phyloP scores from a whole-genome alignment of 2,113 vertebrate genomes.

The Boleophthalmus pectinirostris region DNA sequence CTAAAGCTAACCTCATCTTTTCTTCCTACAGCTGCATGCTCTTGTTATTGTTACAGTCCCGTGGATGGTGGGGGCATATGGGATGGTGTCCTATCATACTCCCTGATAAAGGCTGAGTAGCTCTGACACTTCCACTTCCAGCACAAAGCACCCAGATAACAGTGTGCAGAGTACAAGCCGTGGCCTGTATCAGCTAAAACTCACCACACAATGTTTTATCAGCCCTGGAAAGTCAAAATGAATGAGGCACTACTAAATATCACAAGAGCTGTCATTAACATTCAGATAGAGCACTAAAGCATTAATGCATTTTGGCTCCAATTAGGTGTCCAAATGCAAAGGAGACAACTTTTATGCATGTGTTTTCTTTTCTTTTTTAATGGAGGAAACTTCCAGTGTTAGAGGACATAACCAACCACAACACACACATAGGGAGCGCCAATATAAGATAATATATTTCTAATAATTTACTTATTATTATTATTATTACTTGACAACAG shows the following conservation, averaged over 20 bases:
- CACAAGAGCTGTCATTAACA: conserved; percentile 22
- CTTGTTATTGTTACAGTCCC: conserved; percentile 28
- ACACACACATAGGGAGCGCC: background rate
- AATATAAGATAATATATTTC: background rate
- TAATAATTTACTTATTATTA: background rate
- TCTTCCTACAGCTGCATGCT: conserved; percentile 22
- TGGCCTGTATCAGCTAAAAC: conserved; percentile 28
- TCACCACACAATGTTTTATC: conserved; percentile 33
- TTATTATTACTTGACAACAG: too few relatives aligned
- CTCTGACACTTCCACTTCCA: conserved; percentile 70
- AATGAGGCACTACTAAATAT: conserved; percentile 29
- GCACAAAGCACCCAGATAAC: conserved; percentile 71
- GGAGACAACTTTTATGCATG: background rate
- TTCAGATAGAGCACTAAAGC: background rate
- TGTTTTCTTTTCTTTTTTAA: background rate
- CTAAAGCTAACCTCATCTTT: background rate
- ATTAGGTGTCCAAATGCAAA: background rate
- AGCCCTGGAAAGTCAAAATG: conserved; percentile 35
- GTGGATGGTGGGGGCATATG: conserved; percentile 30
- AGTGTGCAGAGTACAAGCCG: conserved; percentile 15
- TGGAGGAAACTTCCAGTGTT: background rate
- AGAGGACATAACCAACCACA: background rate
- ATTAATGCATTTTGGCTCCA: background rate
- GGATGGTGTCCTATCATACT: conserved; percentile 60
- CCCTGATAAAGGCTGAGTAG: conserved; percentile 70